These are phyloP conservation scores for Dromiciops gliroides DNA, from an alignment of 2,113 vertebrate genomes.

Conservation along the genomic window DNA sequence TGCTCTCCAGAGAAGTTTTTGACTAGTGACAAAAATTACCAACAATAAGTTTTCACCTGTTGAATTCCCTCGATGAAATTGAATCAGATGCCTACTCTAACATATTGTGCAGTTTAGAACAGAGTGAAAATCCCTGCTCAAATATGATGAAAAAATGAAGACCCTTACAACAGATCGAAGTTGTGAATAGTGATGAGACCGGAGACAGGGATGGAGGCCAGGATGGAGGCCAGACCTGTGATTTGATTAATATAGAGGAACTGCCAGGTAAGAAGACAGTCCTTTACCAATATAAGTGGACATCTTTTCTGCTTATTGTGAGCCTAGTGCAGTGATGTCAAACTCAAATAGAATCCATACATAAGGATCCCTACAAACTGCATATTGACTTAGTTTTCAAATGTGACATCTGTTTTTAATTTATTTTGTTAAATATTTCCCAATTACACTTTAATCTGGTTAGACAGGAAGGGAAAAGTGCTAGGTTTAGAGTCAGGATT, in stretches of 20 bases:
- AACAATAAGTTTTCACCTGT: conserved; percentile 38
- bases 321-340: not conserved
- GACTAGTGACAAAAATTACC: conserved; percentile 42
- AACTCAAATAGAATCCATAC: not conserved
- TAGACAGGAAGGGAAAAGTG: not conserved
- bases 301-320: not conserved
- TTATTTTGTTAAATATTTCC: not conserved
- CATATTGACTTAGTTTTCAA: not conserved
- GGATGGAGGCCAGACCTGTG: not conserved
- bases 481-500: not conserved
- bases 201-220: not conserved
- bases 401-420: not conserved
- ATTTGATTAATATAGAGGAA: not conserved
- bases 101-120: conserved; percentile 16
- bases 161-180: not conserved
- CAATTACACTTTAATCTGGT: not conserved
- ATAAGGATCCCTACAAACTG: not conserved
- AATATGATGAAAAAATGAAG: not conserved
- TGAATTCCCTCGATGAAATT: conserved; percentile 28
- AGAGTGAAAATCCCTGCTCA: conserved; percentile 26
- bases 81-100: not conserved
- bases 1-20: conserved; percentile 24
- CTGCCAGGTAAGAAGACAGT: not conserved
- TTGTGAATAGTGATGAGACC: not conserved
- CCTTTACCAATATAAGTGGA: not conserved